Evolutionary conservation across 92 coral and sea anemone genomes (phyloP).

Genomic region (Hydrozoanthus gracilis): DNA sequence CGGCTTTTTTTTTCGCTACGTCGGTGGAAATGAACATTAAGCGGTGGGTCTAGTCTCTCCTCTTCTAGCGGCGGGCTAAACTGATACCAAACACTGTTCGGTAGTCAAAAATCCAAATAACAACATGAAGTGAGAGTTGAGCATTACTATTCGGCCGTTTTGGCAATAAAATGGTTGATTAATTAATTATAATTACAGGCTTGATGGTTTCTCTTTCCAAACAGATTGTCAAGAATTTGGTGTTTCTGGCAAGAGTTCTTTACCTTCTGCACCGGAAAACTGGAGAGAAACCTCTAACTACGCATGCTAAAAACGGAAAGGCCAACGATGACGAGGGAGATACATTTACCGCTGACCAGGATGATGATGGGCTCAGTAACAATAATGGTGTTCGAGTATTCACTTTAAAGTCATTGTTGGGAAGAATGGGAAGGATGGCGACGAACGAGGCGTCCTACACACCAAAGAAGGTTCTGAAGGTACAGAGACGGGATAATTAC

Average conservation of each 20-base stretch:
- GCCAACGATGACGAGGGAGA: constrained; percentile 5
- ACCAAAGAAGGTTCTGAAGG: constrained; percentile 89
- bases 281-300: not conserved
- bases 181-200: no score
- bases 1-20: no score
- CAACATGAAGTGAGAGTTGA: no score
- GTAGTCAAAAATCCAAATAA: no score
- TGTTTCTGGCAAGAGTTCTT: constrained; percentile 80
- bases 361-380: constrained; percentile 12
- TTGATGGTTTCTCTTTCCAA: no score
- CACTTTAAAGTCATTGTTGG: constrained; percentile 64
- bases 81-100: no score
- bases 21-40: no score
- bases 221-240: constrained; percentile 89
- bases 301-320: not conserved
- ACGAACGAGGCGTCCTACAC: constrained; percentile 89
- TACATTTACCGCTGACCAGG: constrained; percentile 11
- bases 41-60: no score
- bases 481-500: not conserved
- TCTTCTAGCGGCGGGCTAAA: no score
- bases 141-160: no score
- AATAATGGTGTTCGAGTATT: constrained; percentile 28
- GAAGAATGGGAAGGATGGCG: constrained; percentile 75
- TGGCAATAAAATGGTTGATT: no score
- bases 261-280: constrained; percentile 39